These are phyloP conservation scores for Eucidaris tribuloides DNA, from an alignment of 35 echinoderm and acorn worm species.

Conservation along the genomic window DNA sequence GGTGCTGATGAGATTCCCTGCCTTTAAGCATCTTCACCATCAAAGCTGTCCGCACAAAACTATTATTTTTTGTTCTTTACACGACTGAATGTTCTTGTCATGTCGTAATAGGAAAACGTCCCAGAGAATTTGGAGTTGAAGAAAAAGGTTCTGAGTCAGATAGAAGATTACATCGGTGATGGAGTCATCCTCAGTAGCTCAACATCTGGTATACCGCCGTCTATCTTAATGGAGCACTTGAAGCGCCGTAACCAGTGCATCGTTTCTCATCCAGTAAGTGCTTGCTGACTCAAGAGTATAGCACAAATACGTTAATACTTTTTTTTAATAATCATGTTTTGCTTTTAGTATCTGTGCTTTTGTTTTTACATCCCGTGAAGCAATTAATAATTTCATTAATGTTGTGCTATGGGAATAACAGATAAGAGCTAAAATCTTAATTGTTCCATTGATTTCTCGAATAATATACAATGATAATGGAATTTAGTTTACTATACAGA, in stretches of 20 bases:
- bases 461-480: too few species aligned
- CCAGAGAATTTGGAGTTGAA: constrained; percentile 79
- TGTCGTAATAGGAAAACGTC: constrained; percentile 64
- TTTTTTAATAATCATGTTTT: not conserved
- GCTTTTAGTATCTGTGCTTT: not conserved
- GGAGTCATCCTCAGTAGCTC: constrained; percentile 60
- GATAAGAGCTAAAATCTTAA: too few species aligned
- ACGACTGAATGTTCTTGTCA: not conserved
- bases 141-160: constrained; percentile 49
- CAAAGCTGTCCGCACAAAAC: not conserved
- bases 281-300: not conserved
- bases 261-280: constrained; percentile 78
- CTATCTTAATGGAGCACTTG: constrained; percentile 51
- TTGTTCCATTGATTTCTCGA: too few species aligned
- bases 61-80: not conserved
- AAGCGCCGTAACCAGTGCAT: constrained; percentile 53
- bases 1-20: not conserved
- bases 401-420: too few species aligned
- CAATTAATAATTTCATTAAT: not conserved
- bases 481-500: too few species aligned
- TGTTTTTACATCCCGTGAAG: not conserved
- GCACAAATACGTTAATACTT: not conserved
- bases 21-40: not conserved
- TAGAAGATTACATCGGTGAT: constrained; percentile 60
- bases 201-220: constrained; percentile 60